Percentiles rank a stretch among this genome's conserved stretches.
Conservation (phyloP, 92 coral and sea anemone genomes). For the Anthopleura xanthogrammica region DNA sequence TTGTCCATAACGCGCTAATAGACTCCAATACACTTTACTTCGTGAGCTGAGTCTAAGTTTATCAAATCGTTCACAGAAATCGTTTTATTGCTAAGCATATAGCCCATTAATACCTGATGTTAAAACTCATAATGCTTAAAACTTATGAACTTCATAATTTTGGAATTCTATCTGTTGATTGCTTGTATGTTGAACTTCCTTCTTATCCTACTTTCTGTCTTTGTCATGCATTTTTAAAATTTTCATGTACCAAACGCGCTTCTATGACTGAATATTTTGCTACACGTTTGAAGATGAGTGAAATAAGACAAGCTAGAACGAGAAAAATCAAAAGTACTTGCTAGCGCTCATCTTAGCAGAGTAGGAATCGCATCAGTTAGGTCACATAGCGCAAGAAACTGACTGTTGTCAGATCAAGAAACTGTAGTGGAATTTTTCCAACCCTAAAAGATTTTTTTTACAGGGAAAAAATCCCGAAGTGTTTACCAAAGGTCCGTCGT, state of each 20-base stretch:
- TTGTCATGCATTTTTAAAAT: not conserved
- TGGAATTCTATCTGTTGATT: not conserved
- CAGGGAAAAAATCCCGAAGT: not conserved
- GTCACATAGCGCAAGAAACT: no score
- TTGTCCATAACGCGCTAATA: not conserved
- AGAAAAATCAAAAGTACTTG: no score
- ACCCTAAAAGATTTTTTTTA: not conserved
- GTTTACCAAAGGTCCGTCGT: not conserved
- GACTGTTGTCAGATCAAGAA: no score
- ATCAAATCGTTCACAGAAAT: not conserved
- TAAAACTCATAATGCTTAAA: not conserved
- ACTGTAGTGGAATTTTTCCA: slow-evolving; percentile 5
- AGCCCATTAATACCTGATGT: not conserved
- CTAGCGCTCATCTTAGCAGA: no score
- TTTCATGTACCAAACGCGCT: no score
- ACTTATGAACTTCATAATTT: not conserved
- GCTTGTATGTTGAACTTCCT: not conserved
- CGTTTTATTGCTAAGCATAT: not conserved
- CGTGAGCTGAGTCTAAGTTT: not conserved
- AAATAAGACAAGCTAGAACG: no score
- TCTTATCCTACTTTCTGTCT: not conserved
- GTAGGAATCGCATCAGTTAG: no score
- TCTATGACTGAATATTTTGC: no score
- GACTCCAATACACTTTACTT: not conserved
- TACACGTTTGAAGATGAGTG: no score